Evolutionary conservation across 2,888 invertebrate genomes (phyloP), one percentile per base, ranked within the genome.

Genomic region (Orchesella flavescens): DNA sequence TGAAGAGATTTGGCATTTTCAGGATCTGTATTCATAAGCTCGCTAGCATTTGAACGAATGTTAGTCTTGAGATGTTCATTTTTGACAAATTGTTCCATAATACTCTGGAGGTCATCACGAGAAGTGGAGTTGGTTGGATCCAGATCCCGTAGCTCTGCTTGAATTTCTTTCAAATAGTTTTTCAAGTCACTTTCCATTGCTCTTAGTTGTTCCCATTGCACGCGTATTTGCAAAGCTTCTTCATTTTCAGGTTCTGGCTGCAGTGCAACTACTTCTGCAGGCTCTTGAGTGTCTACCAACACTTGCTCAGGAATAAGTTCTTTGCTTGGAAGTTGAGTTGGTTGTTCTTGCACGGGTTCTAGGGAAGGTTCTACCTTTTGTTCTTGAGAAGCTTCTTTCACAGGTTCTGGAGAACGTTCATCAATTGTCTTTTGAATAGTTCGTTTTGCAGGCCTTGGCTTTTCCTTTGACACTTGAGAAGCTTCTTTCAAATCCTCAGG

Each of bases 21-120:
- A 3, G 80, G 80, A 43, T 80, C 80, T 0, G 80, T 73, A 7
- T 73, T 65, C 80, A 80, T 80, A 12, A 80, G 73, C 21, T 80
- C 80, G 59, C 73, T 80, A 17, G 80, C 80, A 10, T 73, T n/a
- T 9, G 66, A 9, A 46, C 73, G 80, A 46, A 80, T 19, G 24
- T 66, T 80, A 21, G 49, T 72, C 23, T 80, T 80, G 59, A 55
- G 19, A 13, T 46, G 44, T 44, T 80, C 80, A 43, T 80, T 72
- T 7, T 80, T 9, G 1, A 73, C 73, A 66, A 80, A 80, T 44
- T 49, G 10, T n/a, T 80, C 80, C 24, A 80, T 80, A 9, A 80
- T 21, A 10, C 72, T 59, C 10, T 66, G 43, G 1, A 34, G 34
- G 7, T 34, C 34, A 4, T 34, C 49, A 4, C 55, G 34, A 17